Evolutionary conservation across 2,113 vertebrate species (phyloP), one percentile per base, ranked within the genome.

Genomic region (Rutilus rutilus): DNA sequence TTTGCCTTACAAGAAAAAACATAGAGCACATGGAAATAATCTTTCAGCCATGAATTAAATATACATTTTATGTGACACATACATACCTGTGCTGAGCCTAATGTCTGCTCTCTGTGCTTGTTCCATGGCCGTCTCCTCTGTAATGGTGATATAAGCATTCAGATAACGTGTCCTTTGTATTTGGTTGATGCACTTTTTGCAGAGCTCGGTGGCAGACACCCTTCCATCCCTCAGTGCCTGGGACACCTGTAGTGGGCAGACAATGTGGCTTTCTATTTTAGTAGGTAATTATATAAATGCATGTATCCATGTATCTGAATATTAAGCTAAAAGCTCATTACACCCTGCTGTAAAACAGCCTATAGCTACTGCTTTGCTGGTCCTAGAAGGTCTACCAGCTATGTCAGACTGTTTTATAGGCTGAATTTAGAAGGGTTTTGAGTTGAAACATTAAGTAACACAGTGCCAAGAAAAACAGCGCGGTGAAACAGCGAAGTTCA

Each of bases 81-180:
- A 57, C 84, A 67, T 23, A 99, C 98, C 98, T 95, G 73, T 91
- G 39, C 83, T 90, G 14, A 97, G 93, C 65, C 98, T 93, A 59
- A 88, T 80, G 85, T 98, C 96, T 0, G 98, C 95, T 69, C 96
- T 96, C 78, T 92, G 92, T 27, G 98, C 98, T 92, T 98, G 97
- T 89, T 93, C 93, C 91, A 98, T 83, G 5, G 97, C 97, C 0
- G 84, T 76, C 30, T 98, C 96, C 88, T 98, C 97, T 0, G 95
- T 94, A 8, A 99, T 92, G 0, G 95, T 97, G 73, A 99, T 95
- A 85, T 97, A 99, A 0, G 97, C 96, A 2, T 99, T 99, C 0
- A 99, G 94, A 76, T 96, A 94, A 57, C 83, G 92, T 1, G 96
- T 98, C 87, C 94, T 95, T 92, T 90, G 96, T 89, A 99, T 95